Percentiles rank a stretch among this genome's conserved stretches.
Evolutionary conservation across 2,797 vertebrate species (phyloP).

Genomic region (Ataeniobius toweri): DNA sequence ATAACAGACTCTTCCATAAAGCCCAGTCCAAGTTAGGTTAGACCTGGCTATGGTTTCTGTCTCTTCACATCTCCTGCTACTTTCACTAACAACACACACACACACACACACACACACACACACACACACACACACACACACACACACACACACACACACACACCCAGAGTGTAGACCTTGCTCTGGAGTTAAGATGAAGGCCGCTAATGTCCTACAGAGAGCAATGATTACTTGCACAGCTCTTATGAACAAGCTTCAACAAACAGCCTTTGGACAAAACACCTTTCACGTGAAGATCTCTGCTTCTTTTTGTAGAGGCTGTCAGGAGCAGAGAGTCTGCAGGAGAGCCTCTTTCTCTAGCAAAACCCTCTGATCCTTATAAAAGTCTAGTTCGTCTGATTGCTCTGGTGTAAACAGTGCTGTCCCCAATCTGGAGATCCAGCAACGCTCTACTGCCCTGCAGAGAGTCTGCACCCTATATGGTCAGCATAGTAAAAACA

Average conservation of each 20-base stretch:
- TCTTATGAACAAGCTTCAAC: conserved; percentile 72
- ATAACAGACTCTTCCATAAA: conserved; percentile 69
- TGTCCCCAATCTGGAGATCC: conserved; percentile 48
- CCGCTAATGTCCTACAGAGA: conserved; percentile 84
- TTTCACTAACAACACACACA: not conserved
- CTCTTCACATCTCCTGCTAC: conserved; percentile 23
- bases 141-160: no score
- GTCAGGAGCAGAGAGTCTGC: conserved; percentile 66
- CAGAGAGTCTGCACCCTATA: conserved; percentile 77
- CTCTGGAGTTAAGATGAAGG: conserved; percentile 80
- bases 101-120: no score
- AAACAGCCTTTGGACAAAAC: conserved; percentile 72
- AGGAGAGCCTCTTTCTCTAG: conserved; percentile 61
- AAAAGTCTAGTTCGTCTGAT: conserved; percentile 72
- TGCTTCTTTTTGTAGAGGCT: conserved; percentile 71
- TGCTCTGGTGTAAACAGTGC: conserved; percentile 74
- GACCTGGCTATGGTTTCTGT: conserved; percentile 58
- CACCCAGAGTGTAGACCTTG: conserved; percentile 52
- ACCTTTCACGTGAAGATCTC: conserved; percentile 79
- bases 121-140: no score
- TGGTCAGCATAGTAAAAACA: conserved; percentile 75
- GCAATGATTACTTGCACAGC: conserved; percentile 84
- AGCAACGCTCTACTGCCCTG: conserved; percentile 63
- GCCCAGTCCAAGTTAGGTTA: conserved; percentile 60
- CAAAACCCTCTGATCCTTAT: conserved; percentile 65